phyloP scores from a whole-genome alignment of 30 jellyfish, hydroid and myxozoan species.

The Calvadosia cruxmelitensis region DNA sequence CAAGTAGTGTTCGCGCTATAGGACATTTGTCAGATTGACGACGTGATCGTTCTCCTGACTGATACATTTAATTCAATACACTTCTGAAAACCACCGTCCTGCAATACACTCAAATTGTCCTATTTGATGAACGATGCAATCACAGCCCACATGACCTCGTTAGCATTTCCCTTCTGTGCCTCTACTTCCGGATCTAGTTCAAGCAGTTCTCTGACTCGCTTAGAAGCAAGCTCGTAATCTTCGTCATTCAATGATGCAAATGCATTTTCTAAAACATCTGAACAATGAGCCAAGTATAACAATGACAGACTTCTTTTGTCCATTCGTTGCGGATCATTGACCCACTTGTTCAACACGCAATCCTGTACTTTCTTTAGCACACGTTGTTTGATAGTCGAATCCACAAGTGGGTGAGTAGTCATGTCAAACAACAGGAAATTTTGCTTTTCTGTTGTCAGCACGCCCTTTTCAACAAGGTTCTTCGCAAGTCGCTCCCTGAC shows the following conservation, averaged over 20 bases:
- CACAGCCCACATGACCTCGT: constrained; percentile 98
- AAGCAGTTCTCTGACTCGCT: constrained; percentile 83
- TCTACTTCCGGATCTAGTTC: constrained; percentile 96
- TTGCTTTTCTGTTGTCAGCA: constrained; percentile 91
- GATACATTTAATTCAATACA: no score
- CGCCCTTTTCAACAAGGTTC: constrained; percentile 97
- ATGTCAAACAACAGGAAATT: constrained; percentile 81
- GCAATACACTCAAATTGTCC: not conserved
- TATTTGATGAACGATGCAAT: constrained; percentile 84
- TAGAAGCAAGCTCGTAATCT: constrained; percentile 94
- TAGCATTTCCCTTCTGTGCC: constrained; percentile 77
- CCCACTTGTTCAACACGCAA: constrained; percentile 77
- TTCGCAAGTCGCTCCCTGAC: constrained; percentile 88
- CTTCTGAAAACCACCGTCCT: not conserved
- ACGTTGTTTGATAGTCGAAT: constrained; percentile 66
- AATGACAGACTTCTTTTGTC: constrained; percentile 87
- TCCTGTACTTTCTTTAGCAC: constrained; percentile 86
- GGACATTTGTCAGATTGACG: no score
- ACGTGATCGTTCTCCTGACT: no score
- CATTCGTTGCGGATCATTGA: constrained; percentile 97
- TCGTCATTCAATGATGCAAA: constrained; percentile 95
- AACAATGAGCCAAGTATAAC: constrained; percentile 81
- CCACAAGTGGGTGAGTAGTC: constrained; percentile 95
- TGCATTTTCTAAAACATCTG: constrained; percentile 95
- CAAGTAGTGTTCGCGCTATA: no score